Evolutionary conservation across 2,797 vertebrate genomes (phyloP), one percentile per base, ranked within the genome.

Genomic region (Gymnothorax reevesii): DNA sequence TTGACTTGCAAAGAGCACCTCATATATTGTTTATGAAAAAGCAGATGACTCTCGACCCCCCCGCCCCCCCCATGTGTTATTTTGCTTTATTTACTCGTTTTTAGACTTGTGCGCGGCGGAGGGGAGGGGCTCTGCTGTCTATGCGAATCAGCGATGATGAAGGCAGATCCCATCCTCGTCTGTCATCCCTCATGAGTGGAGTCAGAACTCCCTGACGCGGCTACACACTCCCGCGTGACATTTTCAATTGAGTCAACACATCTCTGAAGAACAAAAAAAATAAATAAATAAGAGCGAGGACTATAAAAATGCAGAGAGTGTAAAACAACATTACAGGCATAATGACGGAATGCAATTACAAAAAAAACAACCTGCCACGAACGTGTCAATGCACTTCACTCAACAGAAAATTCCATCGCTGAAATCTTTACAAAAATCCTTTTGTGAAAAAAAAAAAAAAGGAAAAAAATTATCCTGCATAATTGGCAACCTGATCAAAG

Each of bases 1-100:
- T 98, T 97, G 97, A 99, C 97, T 97, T 98, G 97, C 97, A 96
- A 99, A 98, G 98, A 96, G 97, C 98, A 96, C 95, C 96, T 99
- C 97, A 99, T 98, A 97, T 97, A 98, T 98, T 97, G 97, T 99
- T 98, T 97, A 99, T 99, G 96, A 96, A 91, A 92, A 94, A 92
- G 90, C 88, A 91, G 94, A 96, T 95, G 95, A 94, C 96, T 94
- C 95, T 95, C 95, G 94, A 94, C 83, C 92, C 92, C 94, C 93
- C 94, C 94, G 83, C 92, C 92, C 94, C 93, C 93, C 90, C 82
- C 85, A 94, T 93, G 92, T 93, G 92, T 94, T 94, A 90, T 92
- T 93, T 91, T 91, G 88, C 91, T 95, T 94, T 98, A 97, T 97
- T 98, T 97, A 97, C 97, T 97, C 97, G 97, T 97, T 98, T 98